Percentiles rank a stretch among this genome's conserved stretches.
Evolutionary conservation across 2,888 invertebrate genomes (phyloP).

Genomic region (Agelastica alni): DNA sequence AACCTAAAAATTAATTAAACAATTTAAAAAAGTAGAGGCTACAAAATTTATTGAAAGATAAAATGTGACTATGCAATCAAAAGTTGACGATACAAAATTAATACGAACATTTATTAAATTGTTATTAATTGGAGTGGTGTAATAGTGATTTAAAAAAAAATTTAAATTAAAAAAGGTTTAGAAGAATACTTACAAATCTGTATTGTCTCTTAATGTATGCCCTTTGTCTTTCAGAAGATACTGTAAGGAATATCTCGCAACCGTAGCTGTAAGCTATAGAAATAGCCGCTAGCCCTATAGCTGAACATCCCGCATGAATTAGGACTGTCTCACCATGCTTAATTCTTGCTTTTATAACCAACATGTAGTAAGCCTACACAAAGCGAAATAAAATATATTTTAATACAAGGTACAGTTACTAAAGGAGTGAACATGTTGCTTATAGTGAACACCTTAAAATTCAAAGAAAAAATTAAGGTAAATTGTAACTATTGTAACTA

Average conservation of each 20-base stretch:
- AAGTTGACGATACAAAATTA: not conserved
- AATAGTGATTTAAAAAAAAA: too few species aligned
- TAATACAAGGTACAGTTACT: too few species aligned
- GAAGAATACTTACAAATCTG: constrained; percentile 48
- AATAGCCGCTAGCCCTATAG: constrained; percentile 75
- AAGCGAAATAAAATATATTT: too few species aligned
- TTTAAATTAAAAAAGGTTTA: too few species aligned
- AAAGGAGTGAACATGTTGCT: too few species aligned
- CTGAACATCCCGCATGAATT: constrained; percentile 63
- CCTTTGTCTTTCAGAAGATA: constrained; percentile 58
- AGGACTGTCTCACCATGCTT: constrained; percentile 58
- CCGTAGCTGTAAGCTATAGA: constrained; percentile 63
- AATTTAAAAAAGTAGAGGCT: too few species aligned
- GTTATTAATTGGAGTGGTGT: too few species aligned
- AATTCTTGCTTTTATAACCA: constrained; percentile 54
- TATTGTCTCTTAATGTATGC: constrained; percentile 49
- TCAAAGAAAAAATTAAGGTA: too few species aligned
- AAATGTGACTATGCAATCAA: not conserved
- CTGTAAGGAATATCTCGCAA: constrained; percentile 67
- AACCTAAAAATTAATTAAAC: constrained; percentile 39
- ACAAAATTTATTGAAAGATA: too few species aligned
- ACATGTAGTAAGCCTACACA: constrained; percentile 54
- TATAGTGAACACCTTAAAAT: too few species aligned
- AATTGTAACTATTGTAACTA: too few species aligned
- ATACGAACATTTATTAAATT: too few species aligned